Percentiles rank a stretch among this genome's conserved stretches.
Evolutionary conservation across 2,888 invertebrate genomes (phyloP).

Genomic region (Spilarctia lutea): DNA sequence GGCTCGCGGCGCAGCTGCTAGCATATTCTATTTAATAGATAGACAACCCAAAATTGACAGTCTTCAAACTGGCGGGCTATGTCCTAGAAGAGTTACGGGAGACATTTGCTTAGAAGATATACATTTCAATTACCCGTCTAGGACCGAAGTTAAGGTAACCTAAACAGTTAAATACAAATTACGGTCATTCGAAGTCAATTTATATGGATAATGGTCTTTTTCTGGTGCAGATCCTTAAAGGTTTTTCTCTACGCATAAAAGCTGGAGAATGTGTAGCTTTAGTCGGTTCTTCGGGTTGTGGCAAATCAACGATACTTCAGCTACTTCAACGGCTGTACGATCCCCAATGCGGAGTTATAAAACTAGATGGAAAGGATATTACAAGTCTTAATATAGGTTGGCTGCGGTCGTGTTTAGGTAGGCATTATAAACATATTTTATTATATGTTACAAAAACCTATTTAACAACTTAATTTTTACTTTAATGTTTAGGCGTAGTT

Average conservation of each 20-base stretch:
- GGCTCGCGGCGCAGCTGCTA: slow-evolving; percentile 91
- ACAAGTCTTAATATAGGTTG: slow-evolving; percentile 90
- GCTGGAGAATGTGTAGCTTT: slow-evolving; percentile 91
- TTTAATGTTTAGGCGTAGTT: slow-evolving; percentile 87
- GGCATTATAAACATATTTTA: slow-evolving; percentile 4
- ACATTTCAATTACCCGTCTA: slow-evolving; percentile 92
- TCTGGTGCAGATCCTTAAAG: slow-evolving; percentile 87
- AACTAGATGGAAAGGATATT: slow-evolving; percentile 89
- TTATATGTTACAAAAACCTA: background rate
- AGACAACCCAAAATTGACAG: slow-evolving; percentile 90
- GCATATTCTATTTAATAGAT: slow-evolving; percentile 91
- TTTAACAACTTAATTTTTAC: background rate
- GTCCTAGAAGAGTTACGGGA: slow-evolving; percentile 87
- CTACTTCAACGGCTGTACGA: slow-evolving; percentile 92
- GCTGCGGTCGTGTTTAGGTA: slow-evolving; percentile 92
- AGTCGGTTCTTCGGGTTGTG: slow-evolving; percentile 92
- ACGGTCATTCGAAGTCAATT: background rate
- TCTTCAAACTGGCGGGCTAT: slow-evolving; percentile 86
- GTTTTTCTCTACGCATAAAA: slow-evolving; percentile 87
- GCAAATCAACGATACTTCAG: slow-evolving; percentile 93
- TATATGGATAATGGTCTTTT: background rate
- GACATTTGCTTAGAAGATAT: slow-evolving; percentile 90
- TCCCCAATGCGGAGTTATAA: slow-evolving; percentile 85
- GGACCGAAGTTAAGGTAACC: slow-evolving; percentile 88
- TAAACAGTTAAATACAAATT: background rate